Percentiles rank a stretch among this genome's conserved stretches.
Evolutionary conservation across 2,888 invertebrate genomes (phyloP).

Genomic region (Tethea ocularis): DNA sequence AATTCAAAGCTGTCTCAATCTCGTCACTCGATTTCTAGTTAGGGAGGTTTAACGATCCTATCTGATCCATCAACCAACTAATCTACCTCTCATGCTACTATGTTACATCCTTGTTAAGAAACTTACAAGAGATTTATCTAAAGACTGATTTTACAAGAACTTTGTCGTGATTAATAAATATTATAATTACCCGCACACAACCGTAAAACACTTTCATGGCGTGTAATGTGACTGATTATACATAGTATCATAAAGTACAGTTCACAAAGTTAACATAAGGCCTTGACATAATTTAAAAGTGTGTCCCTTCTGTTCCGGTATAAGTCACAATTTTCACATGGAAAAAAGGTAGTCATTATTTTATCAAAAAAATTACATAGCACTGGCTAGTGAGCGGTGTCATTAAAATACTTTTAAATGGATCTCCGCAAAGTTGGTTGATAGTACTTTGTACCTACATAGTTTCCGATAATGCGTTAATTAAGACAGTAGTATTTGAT

Average conservation of each 20-base stretch:
- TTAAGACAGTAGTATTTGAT: background rate
- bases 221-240: background rate
- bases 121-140: background rate
- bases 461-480: background rate
- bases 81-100: background rate
- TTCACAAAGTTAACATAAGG: background rate
- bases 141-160: background rate
- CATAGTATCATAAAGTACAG: background rate
- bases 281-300: background rate
- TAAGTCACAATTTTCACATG: background rate
- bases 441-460: background rate
- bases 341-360: too few relatives aligned
- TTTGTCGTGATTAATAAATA: slow-evolving; percentile 4
- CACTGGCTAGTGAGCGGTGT: too few relatives aligned
- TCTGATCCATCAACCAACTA: background rate
- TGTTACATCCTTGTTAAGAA: background rate
- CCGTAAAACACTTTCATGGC: slow-evolving; percentile 1
- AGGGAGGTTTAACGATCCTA: background rate
- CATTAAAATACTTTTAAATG: background rate
- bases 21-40: background rate
- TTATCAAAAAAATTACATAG: too few relatives aligned
- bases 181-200: slow-evolving; percentile 2
- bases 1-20: background rate
- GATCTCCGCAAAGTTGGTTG: background rate
- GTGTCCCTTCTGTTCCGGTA: background rate